A percentile compares a stretch with the other conserved stretches of the same genome.
phyloP scores from a whole-genome alignment of 2,113 vertebrate species.

The Callithrix jacchus region DNA sequence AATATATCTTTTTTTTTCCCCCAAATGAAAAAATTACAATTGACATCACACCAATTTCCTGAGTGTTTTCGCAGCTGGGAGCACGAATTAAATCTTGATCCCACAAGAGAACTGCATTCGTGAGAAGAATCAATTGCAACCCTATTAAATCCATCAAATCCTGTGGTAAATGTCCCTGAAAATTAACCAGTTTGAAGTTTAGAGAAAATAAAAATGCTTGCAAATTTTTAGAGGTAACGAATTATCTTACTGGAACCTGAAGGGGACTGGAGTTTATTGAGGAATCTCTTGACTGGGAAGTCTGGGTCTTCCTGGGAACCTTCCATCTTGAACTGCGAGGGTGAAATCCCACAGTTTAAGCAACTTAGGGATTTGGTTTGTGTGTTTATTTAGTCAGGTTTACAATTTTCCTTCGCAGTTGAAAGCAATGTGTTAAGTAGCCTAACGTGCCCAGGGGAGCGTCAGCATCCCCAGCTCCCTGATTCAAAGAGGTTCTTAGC shows the following conservation, averaged over 20 bases:
- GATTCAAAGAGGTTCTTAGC: no score
- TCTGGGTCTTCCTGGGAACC: background rate
- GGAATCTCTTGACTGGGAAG: background rate
- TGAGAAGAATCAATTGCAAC: constrained; percentile 27
- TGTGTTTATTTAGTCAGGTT: background rate
- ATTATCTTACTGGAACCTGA: background rate
- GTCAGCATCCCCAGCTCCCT: no score
- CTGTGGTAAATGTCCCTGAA: background rate
- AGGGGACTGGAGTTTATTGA: constrained; percentile 1
- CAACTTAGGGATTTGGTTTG: background rate
- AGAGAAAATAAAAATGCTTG: background rate
- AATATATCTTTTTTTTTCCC: no score
- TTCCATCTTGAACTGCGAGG: background rate
- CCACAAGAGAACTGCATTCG: background rate
- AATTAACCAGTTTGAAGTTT: constrained; percentile 37
- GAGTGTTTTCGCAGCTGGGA: background rate
- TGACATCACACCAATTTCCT: background rate
- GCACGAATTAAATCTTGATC: background rate
- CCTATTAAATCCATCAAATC: background rate
- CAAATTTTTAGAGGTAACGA: constrained; percentile 12
- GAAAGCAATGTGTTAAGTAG: background rate
- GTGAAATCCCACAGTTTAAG: background rate
- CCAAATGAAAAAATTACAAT: background rate
- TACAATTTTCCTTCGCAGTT: background rate
- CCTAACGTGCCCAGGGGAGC: background rate